Conservation (phyloP, 2,888 invertebrate genomes). For the Hirtodrosophila confusa region DNA sequence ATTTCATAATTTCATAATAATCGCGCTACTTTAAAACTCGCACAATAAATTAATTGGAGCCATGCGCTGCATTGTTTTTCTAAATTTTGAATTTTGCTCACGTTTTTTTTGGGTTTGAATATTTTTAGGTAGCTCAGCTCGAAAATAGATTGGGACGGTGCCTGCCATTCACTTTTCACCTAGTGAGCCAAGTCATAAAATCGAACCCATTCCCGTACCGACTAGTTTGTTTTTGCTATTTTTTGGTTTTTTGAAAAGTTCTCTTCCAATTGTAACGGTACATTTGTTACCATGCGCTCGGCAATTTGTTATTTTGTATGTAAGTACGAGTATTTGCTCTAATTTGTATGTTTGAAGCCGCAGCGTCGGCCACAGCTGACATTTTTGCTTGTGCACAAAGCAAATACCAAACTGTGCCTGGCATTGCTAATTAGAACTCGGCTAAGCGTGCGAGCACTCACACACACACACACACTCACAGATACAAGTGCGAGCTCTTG, state of each 20-base stretch:
- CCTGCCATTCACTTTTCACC: slow-evolving; percentile 76
- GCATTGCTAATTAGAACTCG: slow-evolving; percentile 74
- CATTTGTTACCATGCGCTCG: slow-evolving; percentile 73
- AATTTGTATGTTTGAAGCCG: slow-evolving; percentile 67
- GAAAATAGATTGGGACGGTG: slow-evolving; percentile 51
- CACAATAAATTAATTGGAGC: slow-evolving; percentile 26
- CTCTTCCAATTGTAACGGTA: slow-evolving; percentile 66
- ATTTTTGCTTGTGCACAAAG: slow-evolving; percentile 74
- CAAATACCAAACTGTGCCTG: slow-evolving; percentile 74
- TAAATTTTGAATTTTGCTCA: slow-evolving; percentile 55
- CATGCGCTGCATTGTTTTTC: slow-evolving; percentile 52
- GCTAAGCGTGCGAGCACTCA: slow-evolving; percentile 41
- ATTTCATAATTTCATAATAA: slow-evolving; percentile 68
- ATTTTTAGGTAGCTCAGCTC: slow-evolving; percentile 21
- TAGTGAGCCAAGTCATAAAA: slow-evolving; percentile 66
- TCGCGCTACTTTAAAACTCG: slow-evolving; percentile 17
- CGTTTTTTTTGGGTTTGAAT: slow-evolving; percentile 27
- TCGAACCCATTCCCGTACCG: slow-evolving; percentile 56
- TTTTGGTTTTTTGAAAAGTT: slow-evolving; percentile 45
- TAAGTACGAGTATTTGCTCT: slow-evolving; percentile 66
- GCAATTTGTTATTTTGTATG: slow-evolving; percentile 69
- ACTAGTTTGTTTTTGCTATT: slow-evolving; percentile 14
- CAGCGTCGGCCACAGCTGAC: slow-evolving; percentile 61
- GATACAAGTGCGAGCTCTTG: neutral
- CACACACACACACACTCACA: slow-evolving; percentile 22